These are phyloP conservation scores for Drepana arcuata DNA, from an alignment of 1,140 invertebrate genomes.

Conservation along the genomic window DNA sequence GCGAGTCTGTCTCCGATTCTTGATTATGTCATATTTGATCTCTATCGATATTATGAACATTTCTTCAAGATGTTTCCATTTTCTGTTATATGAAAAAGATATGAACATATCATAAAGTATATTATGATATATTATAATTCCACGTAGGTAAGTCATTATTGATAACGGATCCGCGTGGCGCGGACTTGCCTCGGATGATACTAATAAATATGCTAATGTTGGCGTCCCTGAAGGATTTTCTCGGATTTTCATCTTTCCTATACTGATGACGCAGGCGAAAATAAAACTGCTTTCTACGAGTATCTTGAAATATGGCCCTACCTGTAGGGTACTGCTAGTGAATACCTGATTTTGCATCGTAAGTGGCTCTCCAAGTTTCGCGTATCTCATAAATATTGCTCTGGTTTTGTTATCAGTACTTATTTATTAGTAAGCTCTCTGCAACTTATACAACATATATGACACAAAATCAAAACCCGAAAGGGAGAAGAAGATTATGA, in stretches of 20 bases:
- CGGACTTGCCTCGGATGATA: constrained; percentile 31
- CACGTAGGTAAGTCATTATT: constrained; percentile 27
- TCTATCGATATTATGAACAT: too few relatives aligned
- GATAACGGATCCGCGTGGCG: constrained; percentile 26
- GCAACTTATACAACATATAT: too few relatives aligned
- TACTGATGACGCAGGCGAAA: constrained; percentile 32
- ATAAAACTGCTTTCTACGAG: constrained; percentile 24
- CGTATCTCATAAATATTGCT: too few relatives aligned
- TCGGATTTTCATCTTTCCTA: constrained; percentile 40
- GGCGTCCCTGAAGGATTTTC: constrained; percentile 36
- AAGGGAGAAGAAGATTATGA: too few relatives aligned
- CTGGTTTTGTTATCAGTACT: too few relatives aligned
- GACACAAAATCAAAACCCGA: too few relatives aligned
- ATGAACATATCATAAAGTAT: too few relatives aligned
- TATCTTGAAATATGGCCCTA: constrained; percentile 26
- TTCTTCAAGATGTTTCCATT: too few relatives aligned
- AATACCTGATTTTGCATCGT: constrained; percentile 10
- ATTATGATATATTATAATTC: constrained; percentile 23
- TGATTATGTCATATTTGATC: constrained; percentile 1
- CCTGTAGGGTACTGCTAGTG: constrained; percentile 17
- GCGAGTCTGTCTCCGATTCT: too few relatives aligned
- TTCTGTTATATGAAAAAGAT: too few relatives aligned
- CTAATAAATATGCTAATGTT: constrained; percentile 54
- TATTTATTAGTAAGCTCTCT: too few relatives aligned
- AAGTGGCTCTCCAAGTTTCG: constrained; percentile 6